Percentiles rank a stretch among this genome's conserved stretches.
These are phyloP conservation scores for Enteromius viviparus DNA, from an alignment of 2,797 vertebrate genomes.

Conservation along the genomic window DNA sequence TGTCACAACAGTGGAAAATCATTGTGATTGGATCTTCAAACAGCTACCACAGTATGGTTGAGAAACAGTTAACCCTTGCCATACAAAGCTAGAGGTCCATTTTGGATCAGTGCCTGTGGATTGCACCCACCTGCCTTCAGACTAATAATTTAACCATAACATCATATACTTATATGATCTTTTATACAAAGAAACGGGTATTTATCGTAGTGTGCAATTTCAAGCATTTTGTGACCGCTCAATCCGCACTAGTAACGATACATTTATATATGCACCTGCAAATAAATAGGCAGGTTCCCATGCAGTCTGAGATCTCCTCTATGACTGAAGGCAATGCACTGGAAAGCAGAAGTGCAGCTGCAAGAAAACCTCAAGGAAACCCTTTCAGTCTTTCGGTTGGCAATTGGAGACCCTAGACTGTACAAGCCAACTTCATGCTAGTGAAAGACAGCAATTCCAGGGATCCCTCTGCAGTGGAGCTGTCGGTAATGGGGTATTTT, in stretches of 20 bases:
- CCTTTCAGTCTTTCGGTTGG: slow-evolving; percentile 71
- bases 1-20: slow-evolving; percentile 85
- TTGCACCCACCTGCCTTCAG: neutral
- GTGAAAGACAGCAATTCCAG: slow-evolving; percentile 78
- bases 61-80: slow-evolving; percentile 71
- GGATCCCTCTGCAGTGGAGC: slow-evolving; percentile 81
- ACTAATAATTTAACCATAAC: neutral
- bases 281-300: neutral
- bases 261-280: neutral
- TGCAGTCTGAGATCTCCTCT: neutral
- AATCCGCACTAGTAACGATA: neutral
- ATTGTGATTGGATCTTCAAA: slow-evolving; percentile 79
- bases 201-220: neutral
- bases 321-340: neutral
- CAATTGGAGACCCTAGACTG: slow-evolving; percentile 63
- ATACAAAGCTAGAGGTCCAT: slow-evolving; percentile 28
- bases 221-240: slow-evolving; percentile 2
- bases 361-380: slow-evolving; percentile 68
- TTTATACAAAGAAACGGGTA: neutral
- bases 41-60: slow-evolving; percentile 76
- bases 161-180: neutral
- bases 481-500: slow-evolving; percentile 78
- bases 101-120: neutral
- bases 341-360: neutral
- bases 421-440: slow-evolving; percentile 73